Percentiles rank a stretch among this genome's conserved stretches.
phyloP scores from a whole-genome alignment of 2,113 vertebrate species.

The Ceyx cyanopectus region DNA sequence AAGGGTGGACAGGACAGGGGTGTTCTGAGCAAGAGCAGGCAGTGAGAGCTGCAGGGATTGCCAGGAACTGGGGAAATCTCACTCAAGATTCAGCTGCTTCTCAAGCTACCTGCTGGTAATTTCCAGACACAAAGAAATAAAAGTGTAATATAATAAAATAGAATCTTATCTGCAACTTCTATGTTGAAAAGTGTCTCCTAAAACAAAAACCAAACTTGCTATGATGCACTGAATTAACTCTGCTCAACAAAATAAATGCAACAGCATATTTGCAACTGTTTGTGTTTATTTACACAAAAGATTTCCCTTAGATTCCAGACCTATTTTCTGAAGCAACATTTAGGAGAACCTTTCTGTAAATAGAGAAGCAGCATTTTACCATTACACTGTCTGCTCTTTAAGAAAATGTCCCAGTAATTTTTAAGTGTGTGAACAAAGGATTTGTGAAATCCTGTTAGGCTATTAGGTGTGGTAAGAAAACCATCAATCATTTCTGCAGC shows the following conservation, averaged over 20 bases:
- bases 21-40: background rate
- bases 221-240: background rate
- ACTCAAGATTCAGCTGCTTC: background rate
- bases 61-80: background rate
- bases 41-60: background rate
- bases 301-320: background rate
- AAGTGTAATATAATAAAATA: background rate
- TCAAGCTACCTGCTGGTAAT: background rate
- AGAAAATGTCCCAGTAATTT: constrained; percentile 40
- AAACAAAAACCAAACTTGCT: background rate
- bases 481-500: constrained; percentile 72
- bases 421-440: constrained; percentile 53
- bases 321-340: background rate
- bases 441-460: constrained; percentile 66
- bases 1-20: background rate
- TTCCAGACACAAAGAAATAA: background rate
- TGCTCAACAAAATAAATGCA: background rate
- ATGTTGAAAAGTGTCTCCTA: background rate
- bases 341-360: background rate
- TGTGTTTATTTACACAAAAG: background rate
- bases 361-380: background rate
- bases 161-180: background rate
- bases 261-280: background rate
- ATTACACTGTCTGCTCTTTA: background rate
- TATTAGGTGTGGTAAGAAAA: constrained; percentile 49